Conservation (phyloP, 2,113 vertebrate genomes). For the Pseudorectes ferrugineus region DNA sequence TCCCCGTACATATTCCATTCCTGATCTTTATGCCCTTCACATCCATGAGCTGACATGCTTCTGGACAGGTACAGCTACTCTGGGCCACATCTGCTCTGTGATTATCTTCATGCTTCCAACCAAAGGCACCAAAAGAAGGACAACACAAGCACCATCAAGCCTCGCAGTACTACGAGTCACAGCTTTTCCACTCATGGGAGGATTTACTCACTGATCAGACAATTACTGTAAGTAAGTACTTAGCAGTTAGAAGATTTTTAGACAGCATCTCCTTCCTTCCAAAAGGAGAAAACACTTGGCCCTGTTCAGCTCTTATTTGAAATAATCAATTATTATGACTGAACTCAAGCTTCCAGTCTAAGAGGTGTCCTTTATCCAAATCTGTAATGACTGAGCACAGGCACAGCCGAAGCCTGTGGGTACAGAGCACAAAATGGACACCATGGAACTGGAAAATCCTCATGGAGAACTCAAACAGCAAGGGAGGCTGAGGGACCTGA, state of each 20-base stretch:
- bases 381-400: background rate
- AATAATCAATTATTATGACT: background rate
- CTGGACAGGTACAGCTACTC: background rate
- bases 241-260: background rate
- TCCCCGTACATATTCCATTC: background rate
- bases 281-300: background rate
- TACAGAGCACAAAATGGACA: background rate
- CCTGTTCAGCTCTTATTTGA: background rate
- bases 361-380: background rate
- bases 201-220: background rate
- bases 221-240: background rate
- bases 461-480: background rate
- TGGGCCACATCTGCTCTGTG: background rate
- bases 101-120: background rate
- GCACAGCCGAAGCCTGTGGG: background rate
- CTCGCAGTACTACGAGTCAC: background rate
- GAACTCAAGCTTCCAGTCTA: background rate
- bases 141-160: background rate
- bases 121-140: background rate
- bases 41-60: background rate
- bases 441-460: background rate
- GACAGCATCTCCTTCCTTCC: background rate
- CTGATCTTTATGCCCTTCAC: background rate
- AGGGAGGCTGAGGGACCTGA: background rate
- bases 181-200: background rate